phyloP scores from a whole-genome alignment of 2,888 invertebrate species.

The Rhagonycha fulva region DNA sequence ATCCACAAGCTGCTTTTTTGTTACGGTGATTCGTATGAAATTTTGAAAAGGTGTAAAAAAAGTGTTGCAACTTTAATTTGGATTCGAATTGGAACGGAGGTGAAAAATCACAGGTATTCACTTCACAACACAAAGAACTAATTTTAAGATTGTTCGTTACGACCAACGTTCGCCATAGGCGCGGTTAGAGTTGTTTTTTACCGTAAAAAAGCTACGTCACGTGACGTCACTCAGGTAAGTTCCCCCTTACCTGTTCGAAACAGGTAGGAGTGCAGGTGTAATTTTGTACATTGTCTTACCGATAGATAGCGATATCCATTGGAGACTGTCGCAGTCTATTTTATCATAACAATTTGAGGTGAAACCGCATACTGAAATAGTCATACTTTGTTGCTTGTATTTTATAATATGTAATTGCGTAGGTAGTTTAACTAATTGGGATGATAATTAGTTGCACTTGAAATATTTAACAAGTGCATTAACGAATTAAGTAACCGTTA shows the following conservation, averaged over 20 bases:
- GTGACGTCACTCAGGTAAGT: constrained; percentile 47
- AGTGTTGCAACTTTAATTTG: neutral
- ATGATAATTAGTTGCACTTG: neutral
- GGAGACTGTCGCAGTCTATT: neutral
- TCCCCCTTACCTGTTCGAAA: constrained; percentile 46
- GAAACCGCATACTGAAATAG: neutral
- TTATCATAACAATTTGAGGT: neutral
- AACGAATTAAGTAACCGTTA: neutral
- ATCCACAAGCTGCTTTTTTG: neutral
- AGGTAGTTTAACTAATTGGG: neutral
- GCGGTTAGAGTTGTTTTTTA: constrained; percentile 52
- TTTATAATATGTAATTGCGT: neutral
- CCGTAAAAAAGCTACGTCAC: constrained; percentile 49
- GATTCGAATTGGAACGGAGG: neutral
- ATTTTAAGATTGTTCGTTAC: constrained; percentile 35
- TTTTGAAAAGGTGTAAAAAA: neutral
- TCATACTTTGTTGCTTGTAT: neutral
- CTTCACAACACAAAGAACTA: constrained; percentile 17
- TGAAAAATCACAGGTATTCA: neutral
- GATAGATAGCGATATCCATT: constrained; percentile 33
- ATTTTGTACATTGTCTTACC: constrained; percentile 33
- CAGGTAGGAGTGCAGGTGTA: constrained; percentile 50
- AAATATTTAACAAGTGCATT: neutral
- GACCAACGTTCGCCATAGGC: constrained; percentile 44
- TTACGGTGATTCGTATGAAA: neutral